These are phyloP conservation scores for Dryomyza anilis DNA, from an alignment of 2,888 invertebrate species.

Conservation along the genomic window DNA sequence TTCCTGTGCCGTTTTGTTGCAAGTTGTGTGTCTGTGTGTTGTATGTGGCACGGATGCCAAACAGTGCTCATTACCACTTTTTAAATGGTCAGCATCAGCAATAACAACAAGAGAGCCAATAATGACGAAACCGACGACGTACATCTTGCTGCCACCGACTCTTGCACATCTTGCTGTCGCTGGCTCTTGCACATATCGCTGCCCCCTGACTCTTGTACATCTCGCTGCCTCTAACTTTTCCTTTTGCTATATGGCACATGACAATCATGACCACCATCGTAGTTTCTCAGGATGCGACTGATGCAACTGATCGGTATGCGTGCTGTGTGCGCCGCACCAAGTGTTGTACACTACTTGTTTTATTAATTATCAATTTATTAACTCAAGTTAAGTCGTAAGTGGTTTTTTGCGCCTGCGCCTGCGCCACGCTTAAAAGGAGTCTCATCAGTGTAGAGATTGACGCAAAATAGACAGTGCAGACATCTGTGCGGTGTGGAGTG, in stretches of 20 bases:
- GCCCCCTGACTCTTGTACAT: neutral
- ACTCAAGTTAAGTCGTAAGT: slow-evolving; percentile 34
- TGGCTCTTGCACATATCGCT: neutral
- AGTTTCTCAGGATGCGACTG: slow-evolving; percentile 36
- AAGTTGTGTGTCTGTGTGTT: slow-evolving; percentile 19
- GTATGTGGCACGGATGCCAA: slow-evolving; percentile 9
- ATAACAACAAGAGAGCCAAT: neutral
- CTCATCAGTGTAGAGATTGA: no score
- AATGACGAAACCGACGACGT: neutral
- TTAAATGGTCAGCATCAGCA: slow-evolving; percentile 27
- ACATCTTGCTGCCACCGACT: neutral
- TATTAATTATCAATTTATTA: slow-evolving; percentile 56
- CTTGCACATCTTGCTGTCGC: neutral
- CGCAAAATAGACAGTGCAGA: neutral
- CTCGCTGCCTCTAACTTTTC: no score
- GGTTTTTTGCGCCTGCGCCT: neutral
- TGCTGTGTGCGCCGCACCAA: slow-evolving; percentile 42
- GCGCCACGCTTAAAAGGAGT: neutral
- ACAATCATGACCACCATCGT: slow-evolving; percentile 41
- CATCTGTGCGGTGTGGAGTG: neutral
- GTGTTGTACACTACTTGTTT: slow-evolving; percentile 53
- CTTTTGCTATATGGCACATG: no score
- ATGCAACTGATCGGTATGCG: slow-evolving; percentile 44
- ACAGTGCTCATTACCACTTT: slow-evolving; percentile 40
- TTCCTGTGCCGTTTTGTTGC: neutral